Evolutionary conservation across 2,113 vertebrate species (phyloP), one percentile per base, ranked within the genome.

Genomic region (Sebastes schlegelii): DNA sequence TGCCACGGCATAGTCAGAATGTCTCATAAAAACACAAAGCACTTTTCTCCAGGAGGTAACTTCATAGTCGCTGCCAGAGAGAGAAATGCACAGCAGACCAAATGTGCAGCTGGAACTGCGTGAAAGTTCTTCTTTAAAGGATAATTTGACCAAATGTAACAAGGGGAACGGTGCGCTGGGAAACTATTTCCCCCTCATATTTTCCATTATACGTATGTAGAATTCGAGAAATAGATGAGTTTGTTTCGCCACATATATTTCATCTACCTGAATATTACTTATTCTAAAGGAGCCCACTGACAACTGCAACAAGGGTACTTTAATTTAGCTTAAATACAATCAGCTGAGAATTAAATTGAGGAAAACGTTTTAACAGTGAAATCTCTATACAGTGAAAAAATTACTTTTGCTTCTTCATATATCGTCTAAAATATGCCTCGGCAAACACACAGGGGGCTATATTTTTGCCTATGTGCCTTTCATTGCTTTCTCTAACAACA

Each of bases 11-110:
- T 52, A 92, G 84, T 86, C 82, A 58, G 85, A 83, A 77, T 55
- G 87, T 80, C 84, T 86, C 83, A 61, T 90, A 91, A 93, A 93
- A 92, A 75, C 58, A 88, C 66, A 91, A 77, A 88, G 80, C 80
- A 64, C 80, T 86, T 89, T 79, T 84, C 64, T 87, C 49, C 75
- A 54, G 55, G 81, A 90, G 74, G 83, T 75, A 91, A 88, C 71
- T 81, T 79, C 72, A 52, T 49, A 52, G 40, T 75, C 66, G 4
- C 63, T 19, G 83, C 71, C 54, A 82, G 69, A 83, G 26, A 82
- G 64, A 73, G 70, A 80, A 72, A 87, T 26, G 54, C 80, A 76
- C 11, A 76, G 70, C 49, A 79, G 58, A 65, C 57, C 43, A 68
- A 63, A 70, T 66, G 49, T 79, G 71, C 62, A 62, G 70, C 67